These are phyloP conservation scores for Athrips mouffetella DNA, from an alignment of 2,888 invertebrate genomes.

Conservation along the genomic window DNA sequence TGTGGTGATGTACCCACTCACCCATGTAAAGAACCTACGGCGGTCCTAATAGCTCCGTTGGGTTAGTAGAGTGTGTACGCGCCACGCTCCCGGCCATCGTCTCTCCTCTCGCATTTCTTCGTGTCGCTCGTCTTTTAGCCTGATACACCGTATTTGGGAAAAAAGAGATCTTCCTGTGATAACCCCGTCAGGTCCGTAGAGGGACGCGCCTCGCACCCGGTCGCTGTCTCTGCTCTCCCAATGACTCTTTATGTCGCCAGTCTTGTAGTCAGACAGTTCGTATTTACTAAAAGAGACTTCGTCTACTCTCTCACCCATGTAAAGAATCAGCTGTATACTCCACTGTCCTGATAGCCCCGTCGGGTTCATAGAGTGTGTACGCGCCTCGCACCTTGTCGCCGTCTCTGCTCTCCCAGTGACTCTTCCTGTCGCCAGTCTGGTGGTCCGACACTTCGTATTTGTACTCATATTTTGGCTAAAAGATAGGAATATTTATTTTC, in stretches of 20 bases:
- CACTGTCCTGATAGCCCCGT: constrained; percentile 70
- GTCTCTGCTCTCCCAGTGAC: constrained; percentile 71
- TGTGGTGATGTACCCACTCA: constrained; percentile 56
- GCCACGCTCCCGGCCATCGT: constrained; percentile 70
- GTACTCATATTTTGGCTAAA: constrained; percentile 70
- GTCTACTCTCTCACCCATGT: constrained; percentile 65
- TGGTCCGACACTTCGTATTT: constrained; percentile 75
- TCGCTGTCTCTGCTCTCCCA: constrained; percentile 73
- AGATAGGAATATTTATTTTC: neutral
- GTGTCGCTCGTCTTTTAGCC: neutral
- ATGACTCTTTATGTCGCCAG: constrained; percentile 33
- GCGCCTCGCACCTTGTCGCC: constrained; percentile 71
- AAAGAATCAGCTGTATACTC: constrained; percentile 71
- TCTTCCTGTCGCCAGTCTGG: constrained; percentile 73
- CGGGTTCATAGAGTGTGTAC: constrained; percentile 69
- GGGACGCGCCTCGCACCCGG: constrained; percentile 60
- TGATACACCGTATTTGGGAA: too few species aligned
- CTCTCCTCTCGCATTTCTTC: constrained; percentile 68
- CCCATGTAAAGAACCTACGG: too few species aligned
- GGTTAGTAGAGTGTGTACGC: constrained; percentile 67
- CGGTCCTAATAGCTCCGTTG: too few species aligned
- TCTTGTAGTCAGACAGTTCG: too few species aligned
- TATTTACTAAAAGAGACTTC: too few species aligned
- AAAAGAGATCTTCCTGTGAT: too few species aligned
- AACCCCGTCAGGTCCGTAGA: constrained; percentile 73